Conservation (phyloP, 2,888 invertebrate species). For the Galeruca laticollis region DNA sequence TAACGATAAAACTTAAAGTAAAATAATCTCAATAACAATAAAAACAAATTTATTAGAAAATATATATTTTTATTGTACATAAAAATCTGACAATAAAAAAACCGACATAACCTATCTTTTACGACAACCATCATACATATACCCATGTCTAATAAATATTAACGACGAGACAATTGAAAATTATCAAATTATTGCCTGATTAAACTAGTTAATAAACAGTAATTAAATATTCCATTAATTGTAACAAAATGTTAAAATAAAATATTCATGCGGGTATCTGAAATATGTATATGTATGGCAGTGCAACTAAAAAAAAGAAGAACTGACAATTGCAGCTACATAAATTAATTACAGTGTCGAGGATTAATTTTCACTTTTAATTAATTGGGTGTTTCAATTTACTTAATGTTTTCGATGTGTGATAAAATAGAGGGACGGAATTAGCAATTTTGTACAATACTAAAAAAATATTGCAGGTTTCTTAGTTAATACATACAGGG, state of each 20-base stretch:
- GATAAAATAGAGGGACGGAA: slow-evolving; percentile 7
- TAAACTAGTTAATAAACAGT: slow-evolving; percentile 28
- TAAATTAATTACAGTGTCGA: slow-evolving; percentile 38
- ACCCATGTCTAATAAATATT: slow-evolving; percentile 18
- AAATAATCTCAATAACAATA: too few relatives aligned
- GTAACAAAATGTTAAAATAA: slow-evolving; percentile 35
- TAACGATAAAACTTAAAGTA: too few relatives aligned
- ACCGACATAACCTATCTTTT: slow-evolving; percentile 6
- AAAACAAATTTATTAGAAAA: too few relatives aligned
- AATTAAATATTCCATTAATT: slow-evolving; percentile 41
- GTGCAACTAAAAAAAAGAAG: slow-evolving; percentile 9
- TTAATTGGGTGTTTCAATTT: slow-evolving; percentile 29
- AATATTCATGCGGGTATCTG: slow-evolving; percentile 37
- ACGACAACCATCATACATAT: slow-evolving; percentile 22
- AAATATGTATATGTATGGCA: not conserved
- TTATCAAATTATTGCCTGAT: slow-evolving; percentile 40
- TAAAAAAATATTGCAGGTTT: too few relatives aligned
- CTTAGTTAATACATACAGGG: too few relatives aligned
- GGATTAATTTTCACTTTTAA: slow-evolving; percentile 31
- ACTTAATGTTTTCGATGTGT: slow-evolving; percentile 25
- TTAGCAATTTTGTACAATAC: not conserved
- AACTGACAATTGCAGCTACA: slow-evolving; percentile 25
- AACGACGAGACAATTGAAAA: slow-evolving; percentile 34
- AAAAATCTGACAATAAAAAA: not conserved
- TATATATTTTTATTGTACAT: too few relatives aligned